These are phyloP conservation scores for Laothoe populi DNA, from an alignment of 2,888 invertebrate genomes.

Conservation along the genomic window DNA sequence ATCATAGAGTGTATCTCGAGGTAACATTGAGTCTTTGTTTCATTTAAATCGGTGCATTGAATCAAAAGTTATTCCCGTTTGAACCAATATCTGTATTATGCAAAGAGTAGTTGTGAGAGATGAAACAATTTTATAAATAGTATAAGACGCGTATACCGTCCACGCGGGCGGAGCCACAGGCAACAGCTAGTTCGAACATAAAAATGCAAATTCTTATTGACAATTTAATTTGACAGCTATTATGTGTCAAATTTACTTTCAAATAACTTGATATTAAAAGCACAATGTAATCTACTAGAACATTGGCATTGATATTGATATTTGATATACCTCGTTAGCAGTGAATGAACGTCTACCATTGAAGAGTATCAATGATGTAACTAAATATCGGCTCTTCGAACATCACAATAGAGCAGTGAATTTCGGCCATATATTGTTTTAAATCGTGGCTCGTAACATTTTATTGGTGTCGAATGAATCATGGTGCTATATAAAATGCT, in stretches of 20 bases:
- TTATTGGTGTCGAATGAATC: slow-evolving; percentile 52
- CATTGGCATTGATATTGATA: slow-evolving; percentile 12
- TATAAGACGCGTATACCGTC: too few species aligned
- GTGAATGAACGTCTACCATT: slow-evolving; percentile 3
- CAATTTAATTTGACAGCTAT: background rate
- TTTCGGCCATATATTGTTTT: slow-evolving; percentile 21
- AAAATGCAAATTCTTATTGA: background rate
- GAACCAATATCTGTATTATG: too few species aligned
- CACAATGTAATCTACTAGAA: background rate
- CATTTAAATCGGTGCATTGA: too few species aligned
- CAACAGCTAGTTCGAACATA: too few species aligned
- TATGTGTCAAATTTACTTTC: background rate
- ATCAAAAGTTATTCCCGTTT: too few species aligned
- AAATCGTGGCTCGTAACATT: slow-evolving; percentile 40
- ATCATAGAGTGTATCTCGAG: too few species aligned
- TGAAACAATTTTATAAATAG: too few species aligned
- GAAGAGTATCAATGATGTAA: slow-evolving; percentile 6
- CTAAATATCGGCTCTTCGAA: background rate
- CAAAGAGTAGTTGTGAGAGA: too few species aligned
- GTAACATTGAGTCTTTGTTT: too few species aligned
- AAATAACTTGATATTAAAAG: slow-evolving; percentile 4
- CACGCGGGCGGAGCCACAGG: too few species aligned
- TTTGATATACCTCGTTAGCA: slow-evolving; percentile 13
- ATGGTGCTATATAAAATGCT: slow-evolving; percentile 55
- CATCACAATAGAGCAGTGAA: background rate